Conservation (phyloP, 1,140 invertebrate genomes). For the Proctacanthus coquilletti region DNA sequence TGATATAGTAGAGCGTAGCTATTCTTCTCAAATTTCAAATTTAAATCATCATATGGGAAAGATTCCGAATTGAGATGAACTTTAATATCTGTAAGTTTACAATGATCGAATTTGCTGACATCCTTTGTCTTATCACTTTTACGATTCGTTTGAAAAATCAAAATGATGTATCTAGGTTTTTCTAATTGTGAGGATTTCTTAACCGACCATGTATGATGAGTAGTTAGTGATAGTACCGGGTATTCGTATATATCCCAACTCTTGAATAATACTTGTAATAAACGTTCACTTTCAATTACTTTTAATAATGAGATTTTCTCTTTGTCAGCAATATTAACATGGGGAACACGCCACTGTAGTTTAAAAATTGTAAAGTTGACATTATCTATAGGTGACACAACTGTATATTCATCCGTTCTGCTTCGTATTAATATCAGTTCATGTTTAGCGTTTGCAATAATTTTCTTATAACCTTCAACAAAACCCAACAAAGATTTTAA, state of each 20-base stretch:
- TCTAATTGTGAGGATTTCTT: constrained; percentile 17
- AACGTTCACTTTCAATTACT: too few relatives aligned
- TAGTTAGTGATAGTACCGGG: constrained; percentile 16
- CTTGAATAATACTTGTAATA: constrained; percentile 19
- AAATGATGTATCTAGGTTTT: constrained; percentile 16
- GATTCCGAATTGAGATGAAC: constrained; percentile 17
- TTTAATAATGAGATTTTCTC: too few relatives aligned
- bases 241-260: constrained; percentile 27
- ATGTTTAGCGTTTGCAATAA: constrained; percentile 31
- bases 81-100: constrained; percentile 13
- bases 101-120: constrained; percentile 14
- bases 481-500: constrained; percentile 29
- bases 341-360: too few relatives aligned
- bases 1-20: too few relatives aligned
- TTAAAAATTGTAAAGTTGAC: too few relatives aligned
- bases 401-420: constrained; percentile 13
- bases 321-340: too few relatives aligned
- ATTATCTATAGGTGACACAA: too few relatives aligned
- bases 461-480: constrained; percentile 32
- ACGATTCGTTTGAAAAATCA: constrained; percentile 13
- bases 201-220: constrained; percentile 17
- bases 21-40: too few relatives aligned
- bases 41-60: constrained; percentile 19
- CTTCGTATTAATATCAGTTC: constrained; percentile 30
- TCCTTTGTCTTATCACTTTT: constrained; percentile 9